Conservation (phyloP, 2,797 vertebrate genomes). For the Clamator glandarius region DNA sequence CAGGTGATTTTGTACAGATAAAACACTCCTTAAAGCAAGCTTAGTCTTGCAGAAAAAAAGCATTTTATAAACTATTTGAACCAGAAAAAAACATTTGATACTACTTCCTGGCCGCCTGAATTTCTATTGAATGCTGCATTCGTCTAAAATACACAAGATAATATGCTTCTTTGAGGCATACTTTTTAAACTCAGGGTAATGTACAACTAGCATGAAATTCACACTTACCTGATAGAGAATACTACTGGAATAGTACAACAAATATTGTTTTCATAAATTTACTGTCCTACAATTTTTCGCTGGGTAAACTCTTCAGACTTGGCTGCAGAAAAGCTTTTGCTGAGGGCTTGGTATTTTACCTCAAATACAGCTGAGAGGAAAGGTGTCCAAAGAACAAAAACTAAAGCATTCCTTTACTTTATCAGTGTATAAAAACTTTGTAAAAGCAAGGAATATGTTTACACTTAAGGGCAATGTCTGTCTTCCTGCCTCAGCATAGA, state of each 20-base stretch:
- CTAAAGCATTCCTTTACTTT: background rate
- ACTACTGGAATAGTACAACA: background rate
- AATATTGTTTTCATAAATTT: background rate
- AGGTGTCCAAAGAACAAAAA: background rate
- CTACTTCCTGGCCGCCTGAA: background rate
- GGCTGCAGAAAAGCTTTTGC: background rate
- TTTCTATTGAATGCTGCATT: background rate
- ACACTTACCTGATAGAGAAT: background rate
- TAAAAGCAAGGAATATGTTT: background rate
- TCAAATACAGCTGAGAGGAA: background rate
- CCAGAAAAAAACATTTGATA: background rate
- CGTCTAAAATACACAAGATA: background rate
- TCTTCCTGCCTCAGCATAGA: background rate
- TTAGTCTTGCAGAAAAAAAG: background rate
- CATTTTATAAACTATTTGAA: constrained; percentile 3
- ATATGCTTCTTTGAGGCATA: background rate
- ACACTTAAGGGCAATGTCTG: background rate
- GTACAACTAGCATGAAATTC: background rate
- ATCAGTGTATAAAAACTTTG: background rate
- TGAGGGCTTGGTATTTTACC: background rate
- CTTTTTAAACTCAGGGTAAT: background rate
- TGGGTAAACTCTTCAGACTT: background rate
- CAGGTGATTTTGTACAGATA: background rate
- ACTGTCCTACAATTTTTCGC: background rate
- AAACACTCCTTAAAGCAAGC: background rate